phyloP scores from a whole-genome alignment of 2,797 vertebrate species.

The Paguma larvata region DNA sequence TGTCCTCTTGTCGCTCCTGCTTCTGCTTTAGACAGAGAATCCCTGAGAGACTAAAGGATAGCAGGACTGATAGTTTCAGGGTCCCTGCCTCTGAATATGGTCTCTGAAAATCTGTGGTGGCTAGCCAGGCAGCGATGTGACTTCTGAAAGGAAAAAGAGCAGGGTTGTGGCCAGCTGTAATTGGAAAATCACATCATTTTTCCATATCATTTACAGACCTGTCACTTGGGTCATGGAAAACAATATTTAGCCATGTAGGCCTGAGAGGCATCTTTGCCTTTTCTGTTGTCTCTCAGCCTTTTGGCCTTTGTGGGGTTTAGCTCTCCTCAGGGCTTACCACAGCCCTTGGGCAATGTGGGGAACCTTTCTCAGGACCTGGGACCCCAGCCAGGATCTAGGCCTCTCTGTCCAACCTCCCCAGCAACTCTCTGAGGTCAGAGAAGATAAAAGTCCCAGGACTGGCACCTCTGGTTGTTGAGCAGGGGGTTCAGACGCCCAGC shows the following conservation, averaged over 20 bases:
- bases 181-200: neutral
- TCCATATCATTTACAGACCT: neutral
- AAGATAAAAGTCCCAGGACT: no score
- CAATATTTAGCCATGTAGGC: neutral
- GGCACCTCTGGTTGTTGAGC: rapidly evolving
- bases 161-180: neutral
- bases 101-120: neutral
- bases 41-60: neutral
- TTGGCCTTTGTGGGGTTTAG: neutral
- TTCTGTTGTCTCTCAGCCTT: neutral
- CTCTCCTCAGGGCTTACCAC: neutral
- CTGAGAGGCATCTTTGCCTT: neutral
- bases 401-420: neutral
- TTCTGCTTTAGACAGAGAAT: neutral
- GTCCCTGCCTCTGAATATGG: neutral
- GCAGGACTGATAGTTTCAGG: neutral
- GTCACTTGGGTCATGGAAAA: neutral
- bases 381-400: neutral
- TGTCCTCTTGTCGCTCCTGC: neutral
- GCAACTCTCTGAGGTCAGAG: neutral
- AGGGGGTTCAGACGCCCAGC: rapidly evolving
- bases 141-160: neutral
- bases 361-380: neutral
- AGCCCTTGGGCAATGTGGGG: neutral
- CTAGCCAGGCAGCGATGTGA: rapidly evolving